Evolutionary conservation across 2,888 invertebrate genomes (phyloP).

Genomic region (Onthophagus sagittarius): DNA sequence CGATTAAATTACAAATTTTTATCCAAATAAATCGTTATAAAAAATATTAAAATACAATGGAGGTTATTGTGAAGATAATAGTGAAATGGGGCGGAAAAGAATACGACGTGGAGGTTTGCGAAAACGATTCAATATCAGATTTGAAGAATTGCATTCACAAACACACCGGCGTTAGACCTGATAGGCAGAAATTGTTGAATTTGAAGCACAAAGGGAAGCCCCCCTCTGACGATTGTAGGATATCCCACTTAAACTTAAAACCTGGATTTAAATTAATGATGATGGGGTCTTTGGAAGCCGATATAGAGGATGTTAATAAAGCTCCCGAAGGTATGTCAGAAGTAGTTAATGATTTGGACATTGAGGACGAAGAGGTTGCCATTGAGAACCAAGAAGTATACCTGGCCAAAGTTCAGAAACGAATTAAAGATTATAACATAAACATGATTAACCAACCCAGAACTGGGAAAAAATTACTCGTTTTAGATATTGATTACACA

Average conservation of each 20-base stretch:
- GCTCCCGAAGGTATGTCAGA: conserved; percentile 80
- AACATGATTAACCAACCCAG: conserved; percentile 78
- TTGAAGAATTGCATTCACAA: conserved; percentile 82
- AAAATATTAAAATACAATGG: conserved; percentile 33
- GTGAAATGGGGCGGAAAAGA: conserved; percentile 95
- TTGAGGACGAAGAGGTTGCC: conserved; percentile 78
- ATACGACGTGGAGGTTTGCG: conserved; percentile 72
- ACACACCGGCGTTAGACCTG: conserved; percentile 87
- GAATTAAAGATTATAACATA: conserved; percentile 80
- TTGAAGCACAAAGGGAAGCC: conserved; percentile 92
- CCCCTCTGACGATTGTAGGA: conserved; percentile 71
- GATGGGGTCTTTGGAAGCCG: conserved; percentile 94
- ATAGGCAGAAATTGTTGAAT: conserved; percentile 89
- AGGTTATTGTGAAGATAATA: conserved; percentile 53
- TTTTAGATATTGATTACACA: conserved; percentile 95
- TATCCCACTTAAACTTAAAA: conserved; percentile 77
- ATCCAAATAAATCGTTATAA: not conserved
- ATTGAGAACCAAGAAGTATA: conserved; percentile 66
- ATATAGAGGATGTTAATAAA: conserved; percentile 77
- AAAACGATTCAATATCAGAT: conserved; percentile 75
- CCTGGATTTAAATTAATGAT: conserved; percentile 91
- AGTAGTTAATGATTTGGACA: conserved; percentile 88
- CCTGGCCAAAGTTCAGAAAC: conserved; percentile 75
- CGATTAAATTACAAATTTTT: not conserved
- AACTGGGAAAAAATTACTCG: conserved; percentile 82